Evolutionary conservation across 1,140 invertebrate species (phyloP), one percentile per base, ranked within the genome.

Genomic region (Drosophila pallidifrons): DNA sequence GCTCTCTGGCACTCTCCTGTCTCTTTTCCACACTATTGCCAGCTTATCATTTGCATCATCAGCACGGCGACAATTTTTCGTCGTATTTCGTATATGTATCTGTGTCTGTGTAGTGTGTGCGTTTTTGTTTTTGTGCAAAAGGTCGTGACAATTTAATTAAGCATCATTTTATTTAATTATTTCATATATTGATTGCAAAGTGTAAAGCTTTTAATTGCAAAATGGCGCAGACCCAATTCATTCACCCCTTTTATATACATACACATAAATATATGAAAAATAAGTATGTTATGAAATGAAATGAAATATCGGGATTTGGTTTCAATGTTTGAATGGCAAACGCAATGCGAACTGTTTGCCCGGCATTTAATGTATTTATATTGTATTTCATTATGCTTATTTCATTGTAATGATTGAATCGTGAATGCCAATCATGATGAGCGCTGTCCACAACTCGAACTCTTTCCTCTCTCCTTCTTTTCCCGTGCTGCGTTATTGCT

Each of bases 91-190:
- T 75, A 71, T 43, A 13, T 68, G 20, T 4, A 25, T 20, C 20
- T 28, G 47, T 75, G 4, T 25, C 20, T 32, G 30, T 32, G 11
- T 52, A 65, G 49, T 59, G 49, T 59, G 13, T 47, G 64, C 41
- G 67, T 73, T 38, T 32, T 32, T 79, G 54, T 60, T 66, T 79
- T 66, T 73, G 45, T 49, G 41, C 65, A 72, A 82, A 81, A 80
- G 83, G 80, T 83, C 83, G 83, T 75, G 85, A 75, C 85, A 88
- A 87, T 88, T 87, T 88, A 88, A 87, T 87, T 88, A 87, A 87
- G 81, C 80, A 57, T 80, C 80, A 83, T 83, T 88, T 87, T 80
- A 87, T 80, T 85, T 85, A 85, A 85, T 87, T 88, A 88, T 87
- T 88, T 80, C 65, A 80, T 72, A 58, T 88, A 88, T 87, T 83